Evolutionary conservation across 2,797 vertebrate species (phyloP).

Genomic region (Merluccius polli): DNA sequence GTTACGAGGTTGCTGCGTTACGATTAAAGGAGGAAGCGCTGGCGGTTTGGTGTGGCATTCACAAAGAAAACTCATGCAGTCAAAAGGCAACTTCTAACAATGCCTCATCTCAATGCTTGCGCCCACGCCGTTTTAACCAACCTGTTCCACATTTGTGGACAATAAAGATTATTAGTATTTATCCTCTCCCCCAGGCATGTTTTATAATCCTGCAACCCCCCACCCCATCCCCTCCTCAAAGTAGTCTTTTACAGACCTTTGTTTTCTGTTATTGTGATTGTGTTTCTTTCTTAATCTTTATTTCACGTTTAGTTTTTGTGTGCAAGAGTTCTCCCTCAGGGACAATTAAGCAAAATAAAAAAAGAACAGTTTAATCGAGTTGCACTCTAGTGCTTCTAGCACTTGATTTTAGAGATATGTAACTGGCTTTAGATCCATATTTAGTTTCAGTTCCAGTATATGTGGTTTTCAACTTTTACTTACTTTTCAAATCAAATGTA

Average conservation of each 20-base stretch:
- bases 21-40: neutral
- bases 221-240: too few species aligned
- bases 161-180: too few species aligned
- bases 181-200: too few species aligned
- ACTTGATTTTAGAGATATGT: neutral
- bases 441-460: neutral
- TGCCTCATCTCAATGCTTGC: neutral
- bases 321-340: neutral
- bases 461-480: neutral
- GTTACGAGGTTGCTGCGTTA: too few species aligned
- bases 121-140: too few species aligned
- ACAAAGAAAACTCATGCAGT: neutral
- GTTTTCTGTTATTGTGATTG: neutral
- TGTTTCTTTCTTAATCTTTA: constrained; percentile 1
- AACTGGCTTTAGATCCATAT: neutral
- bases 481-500: too few species aligned
- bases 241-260: neutral
- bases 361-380: neutral
- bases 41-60: neutral
- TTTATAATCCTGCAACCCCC: too few species aligned
- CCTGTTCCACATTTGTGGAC: too few species aligned
- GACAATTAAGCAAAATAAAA: neutral
- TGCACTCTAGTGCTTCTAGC: neutral
- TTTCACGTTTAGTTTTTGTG: neutral
- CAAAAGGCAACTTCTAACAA: neutral